Conservation (phyloP, 2,797 vertebrate species). For the Mareca penelope region DNA sequence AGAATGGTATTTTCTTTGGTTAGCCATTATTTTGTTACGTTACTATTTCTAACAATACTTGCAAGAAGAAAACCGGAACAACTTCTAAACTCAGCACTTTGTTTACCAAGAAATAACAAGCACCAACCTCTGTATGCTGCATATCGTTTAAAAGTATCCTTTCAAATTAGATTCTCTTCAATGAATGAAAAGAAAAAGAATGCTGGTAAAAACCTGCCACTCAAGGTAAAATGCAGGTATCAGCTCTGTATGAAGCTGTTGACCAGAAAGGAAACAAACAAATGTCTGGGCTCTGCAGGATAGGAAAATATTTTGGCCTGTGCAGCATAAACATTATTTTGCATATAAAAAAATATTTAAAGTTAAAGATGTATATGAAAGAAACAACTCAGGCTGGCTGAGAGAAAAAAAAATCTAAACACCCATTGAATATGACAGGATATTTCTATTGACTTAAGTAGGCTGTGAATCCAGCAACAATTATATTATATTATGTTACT, state of each 20-base stretch:
- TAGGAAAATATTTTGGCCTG: background rate
- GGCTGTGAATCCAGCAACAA: slow-evolving; percentile 18
- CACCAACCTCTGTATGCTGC: background rate
- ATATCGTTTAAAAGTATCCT: background rate
- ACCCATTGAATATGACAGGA: background rate
- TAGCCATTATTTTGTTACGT: background rate
- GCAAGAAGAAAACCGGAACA: background rate
- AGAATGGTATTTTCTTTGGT: background rate
- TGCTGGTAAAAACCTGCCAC: background rate
- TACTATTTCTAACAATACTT: background rate
- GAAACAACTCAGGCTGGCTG: background rate
- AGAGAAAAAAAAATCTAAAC: background rate
- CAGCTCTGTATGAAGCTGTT: background rate
- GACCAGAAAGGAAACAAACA: background rate
- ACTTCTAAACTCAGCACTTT: background rate
- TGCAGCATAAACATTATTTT: background rate
- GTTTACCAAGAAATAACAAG: background rate
- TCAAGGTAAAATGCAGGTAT: background rate
- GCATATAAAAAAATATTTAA: background rate
- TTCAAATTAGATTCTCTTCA: slow-evolving; percentile 7
- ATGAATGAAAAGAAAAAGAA: background rate
- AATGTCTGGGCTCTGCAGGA: background rate
- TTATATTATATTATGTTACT: background rate
- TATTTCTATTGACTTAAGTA: slow-evolving; percentile 16
- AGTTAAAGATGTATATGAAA: background rate